A percentile compares a stretch with the other conserved stretches of the same genome.
phyloP scores from a whole-genome alignment of 1,140 invertebrate species.

The Campoletis sonorensis region DNA sequence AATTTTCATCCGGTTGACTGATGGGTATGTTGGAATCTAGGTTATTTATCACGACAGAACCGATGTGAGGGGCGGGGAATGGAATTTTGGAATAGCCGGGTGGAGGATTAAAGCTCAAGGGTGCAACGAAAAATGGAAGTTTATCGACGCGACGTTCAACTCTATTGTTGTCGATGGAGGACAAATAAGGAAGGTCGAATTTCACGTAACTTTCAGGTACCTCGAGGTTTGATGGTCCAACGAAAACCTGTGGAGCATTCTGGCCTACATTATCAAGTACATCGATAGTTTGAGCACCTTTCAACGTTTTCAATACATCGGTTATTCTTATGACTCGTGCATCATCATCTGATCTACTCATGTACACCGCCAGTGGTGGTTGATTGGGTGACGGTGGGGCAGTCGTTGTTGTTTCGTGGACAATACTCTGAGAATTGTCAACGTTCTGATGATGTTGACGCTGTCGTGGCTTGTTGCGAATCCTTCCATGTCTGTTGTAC shows the following conservation, averaged over 20 bases:
- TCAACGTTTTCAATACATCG: conserved; percentile 83
- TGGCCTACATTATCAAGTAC: conserved; percentile 84
- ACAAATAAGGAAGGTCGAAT: conserved; percentile 89
- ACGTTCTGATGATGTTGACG: conserved; percentile 37
- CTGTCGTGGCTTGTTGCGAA: conserved; percentile 36
- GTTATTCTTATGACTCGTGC: conserved; percentile 78
- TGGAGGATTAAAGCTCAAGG: conserved; percentile 87
- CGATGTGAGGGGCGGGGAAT: conserved; percentile 89
- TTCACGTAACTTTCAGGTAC: conserved; percentile 85
- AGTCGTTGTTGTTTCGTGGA: conserved; percentile 53
- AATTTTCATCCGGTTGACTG: conserved; percentile 15
- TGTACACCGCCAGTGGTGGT: conserved; percentile 87
- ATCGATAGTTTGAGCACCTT: conserved; percentile 83
- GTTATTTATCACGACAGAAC: conserved; percentile 85
- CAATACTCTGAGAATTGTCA: conserved; percentile 45
- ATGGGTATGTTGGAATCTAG: conserved; percentile 52
- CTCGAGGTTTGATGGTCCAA: conserved; percentile 85
- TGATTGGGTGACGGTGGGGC: conserved; percentile 81
- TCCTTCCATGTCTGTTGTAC: conserved; percentile 35
- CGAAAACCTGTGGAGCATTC: conserved; percentile 85
- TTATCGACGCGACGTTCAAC: conserved; percentile 85
- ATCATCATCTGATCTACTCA: conserved; percentile 76
- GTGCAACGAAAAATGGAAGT: conserved; percentile 89
- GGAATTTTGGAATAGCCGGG: conserved; percentile 89
- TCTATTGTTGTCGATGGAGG: conserved; percentile 82